phyloP scores from a whole-genome alignment of 2,797 vertebrate genomes.

The Cottoperca gobio region DNA sequence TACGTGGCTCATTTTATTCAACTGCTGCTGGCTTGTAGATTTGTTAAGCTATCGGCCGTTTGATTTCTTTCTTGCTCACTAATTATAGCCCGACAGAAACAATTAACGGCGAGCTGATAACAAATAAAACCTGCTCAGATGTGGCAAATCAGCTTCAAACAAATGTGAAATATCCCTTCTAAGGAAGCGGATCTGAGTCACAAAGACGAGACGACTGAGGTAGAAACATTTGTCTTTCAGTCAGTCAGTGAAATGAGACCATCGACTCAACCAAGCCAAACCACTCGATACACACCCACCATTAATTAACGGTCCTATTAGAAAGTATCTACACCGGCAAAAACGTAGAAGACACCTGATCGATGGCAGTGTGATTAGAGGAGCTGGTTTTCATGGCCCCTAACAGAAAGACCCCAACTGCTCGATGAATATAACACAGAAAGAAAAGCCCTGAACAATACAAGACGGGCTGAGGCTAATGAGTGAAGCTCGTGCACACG shows the following conservation, averaged over 20 bases:
- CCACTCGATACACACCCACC: slow-evolving; percentile 61
- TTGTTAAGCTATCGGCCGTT: slow-evolving; percentile 35
- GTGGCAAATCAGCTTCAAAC: slow-evolving; percentile 42
- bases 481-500: slow-evolving; percentile 1
- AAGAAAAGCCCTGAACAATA: slow-evolving; percentile 24
- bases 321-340: slow-evolving; percentile 59
- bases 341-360: slow-evolving; percentile 47
- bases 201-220: slow-evolving; percentile 1
- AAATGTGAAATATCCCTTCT: slow-evolving; percentile 29
- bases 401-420: slow-evolving; percentile 41
- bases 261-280: slow-evolving; percentile 46
- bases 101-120: slow-evolving; percentile 53
- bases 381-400: slow-evolving; percentile 49
- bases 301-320: slow-evolving; percentile 77
- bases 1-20: slow-evolving; percentile 40
- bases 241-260: slow-evolving; percentile 51
- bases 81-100: slow-evolving; percentile 64
- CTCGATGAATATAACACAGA: slow-evolving; percentile 39
- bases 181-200: slow-evolving; percentile 4
- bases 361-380: slow-evolving; percentile 64
- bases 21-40: slow-evolving; percentile 49
- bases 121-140: slow-evolving; percentile 49
- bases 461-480: slow-evolving; percentile 35
- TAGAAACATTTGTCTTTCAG: slow-evolving; percentile 15
- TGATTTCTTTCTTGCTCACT: slow-evolving; percentile 50